Conservation (phyloP, 2,888 invertebrate genomes). For the Eilema caniola region DNA sequence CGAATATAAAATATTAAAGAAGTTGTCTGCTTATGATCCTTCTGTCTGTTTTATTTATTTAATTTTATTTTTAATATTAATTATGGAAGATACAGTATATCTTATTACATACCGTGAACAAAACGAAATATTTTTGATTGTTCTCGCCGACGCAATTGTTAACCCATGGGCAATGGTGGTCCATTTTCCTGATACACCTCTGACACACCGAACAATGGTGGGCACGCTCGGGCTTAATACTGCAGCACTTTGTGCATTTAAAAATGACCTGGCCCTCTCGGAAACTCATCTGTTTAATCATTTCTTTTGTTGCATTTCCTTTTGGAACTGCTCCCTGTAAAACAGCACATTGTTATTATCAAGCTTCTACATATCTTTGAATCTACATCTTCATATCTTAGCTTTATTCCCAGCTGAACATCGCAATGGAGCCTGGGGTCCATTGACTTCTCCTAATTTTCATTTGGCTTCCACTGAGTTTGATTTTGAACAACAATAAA, state of each 20-base stretch:
- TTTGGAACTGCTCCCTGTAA: slow-evolving; percentile 95
- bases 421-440: too few relatives aligned
- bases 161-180: slow-evolving; percentile 95
- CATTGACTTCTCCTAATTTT: too few relatives aligned
- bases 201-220: slow-evolving; percentile 98
- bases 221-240: slow-evolving; percentile 97
- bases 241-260: slow-evolving; percentile 98
- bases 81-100: too few relatives aligned
- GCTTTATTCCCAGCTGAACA: too few relatives aligned
- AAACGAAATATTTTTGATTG: slow-evolving; percentile 99
- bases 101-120: slow-evolving; percentile 94
- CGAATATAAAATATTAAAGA: too few relatives aligned
- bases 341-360: neutral
- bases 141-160: slow-evolving; percentile 99
- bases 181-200: slow-evolving; percentile 90
- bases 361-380: neutral
- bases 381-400: too few relatives aligned
- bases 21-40: too few relatives aligned
- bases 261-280: slow-evolving; percentile 97
- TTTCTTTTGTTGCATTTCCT: slow-evolving; percentile 98
- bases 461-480: too few relatives aligned
- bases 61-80: too few relatives aligned
- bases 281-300: slow-evolving; percentile 97
- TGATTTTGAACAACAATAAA: too few relatives aligned
- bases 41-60: too few relatives aligned